phyloP scores from a whole-genome alignment of 2,797 vertebrate genomes.

The Sparus aurata region DNA sequence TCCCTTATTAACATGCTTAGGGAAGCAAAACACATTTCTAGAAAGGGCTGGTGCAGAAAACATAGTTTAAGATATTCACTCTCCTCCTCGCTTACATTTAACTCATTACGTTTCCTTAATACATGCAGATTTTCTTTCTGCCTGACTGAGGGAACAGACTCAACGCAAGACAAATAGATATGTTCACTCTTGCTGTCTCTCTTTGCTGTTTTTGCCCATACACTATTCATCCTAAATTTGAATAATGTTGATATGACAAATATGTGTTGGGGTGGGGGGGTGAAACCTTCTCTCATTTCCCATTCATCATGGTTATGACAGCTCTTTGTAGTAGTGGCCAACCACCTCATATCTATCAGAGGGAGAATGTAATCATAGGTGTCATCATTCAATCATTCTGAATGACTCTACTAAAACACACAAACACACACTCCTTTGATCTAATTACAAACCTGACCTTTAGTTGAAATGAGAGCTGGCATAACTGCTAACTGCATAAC shows the following conservation, averaged over 20 bases:
- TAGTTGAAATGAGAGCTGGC: constrained; percentile 58
- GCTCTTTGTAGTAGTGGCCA: constrained; percentile 49
- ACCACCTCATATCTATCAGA: constrained; percentile 36
- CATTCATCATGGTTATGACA: constrained; percentile 61
- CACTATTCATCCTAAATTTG: constrained; percentile 48
- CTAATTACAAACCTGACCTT: constrained; percentile 71
- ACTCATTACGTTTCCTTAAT: constrained; percentile 59
- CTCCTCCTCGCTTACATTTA: constrained; percentile 47
- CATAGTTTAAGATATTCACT: constrained; percentile 46
- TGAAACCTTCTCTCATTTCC: constrained; percentile 43
- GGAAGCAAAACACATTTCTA: constrained; percentile 65
- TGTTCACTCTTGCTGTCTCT: constrained; percentile 10
- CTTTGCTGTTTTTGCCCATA: constrained; percentile 2
- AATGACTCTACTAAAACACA: constrained; percentile 37
- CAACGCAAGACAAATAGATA: constrained; percentile 49
- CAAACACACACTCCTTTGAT: constrained; percentile 51
- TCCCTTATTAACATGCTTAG: constrained; percentile 66
- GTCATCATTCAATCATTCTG: constrained; percentile 66
- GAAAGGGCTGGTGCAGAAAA: constrained; percentile 34
- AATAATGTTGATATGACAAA: constrained; percentile 60
- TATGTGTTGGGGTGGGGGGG: too few relatives aligned
- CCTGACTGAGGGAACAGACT: constrained; percentile 43
- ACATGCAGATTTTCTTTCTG: constrained; percentile 55
- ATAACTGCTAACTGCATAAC: constrained; percentile 1
- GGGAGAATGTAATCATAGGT: constrained; percentile 53